A percentile compares a stretch with the other conserved stretches of the same genome.
Conservation (phyloP, 2,888 invertebrate species). For the Colletes collaris region DNA sequence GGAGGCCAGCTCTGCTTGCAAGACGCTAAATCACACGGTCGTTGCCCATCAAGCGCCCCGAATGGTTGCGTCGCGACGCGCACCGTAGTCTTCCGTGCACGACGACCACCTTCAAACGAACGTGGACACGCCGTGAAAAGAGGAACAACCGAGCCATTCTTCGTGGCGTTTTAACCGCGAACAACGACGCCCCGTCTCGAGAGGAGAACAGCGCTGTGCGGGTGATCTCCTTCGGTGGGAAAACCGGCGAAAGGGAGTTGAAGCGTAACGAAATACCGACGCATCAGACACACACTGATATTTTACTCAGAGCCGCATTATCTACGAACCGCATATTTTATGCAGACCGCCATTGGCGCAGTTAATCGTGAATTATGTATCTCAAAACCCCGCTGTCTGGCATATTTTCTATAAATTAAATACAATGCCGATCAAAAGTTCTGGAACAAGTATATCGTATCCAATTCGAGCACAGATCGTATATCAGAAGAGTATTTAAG, state of each 20-base stretch:
- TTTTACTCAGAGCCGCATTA: neutral
- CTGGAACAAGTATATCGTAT: too few relatives aligned
- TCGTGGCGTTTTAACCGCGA: neutral
- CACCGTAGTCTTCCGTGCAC: conserved; percentile 37
- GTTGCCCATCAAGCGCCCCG: conserved; percentile 12
- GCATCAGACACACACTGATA: conserved; percentile 35
- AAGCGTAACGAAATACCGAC: neutral
- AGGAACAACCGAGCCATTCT: conserved; percentile 11
- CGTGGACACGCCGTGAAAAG: conserved; percentile 33
- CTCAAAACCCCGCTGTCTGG: neutral
- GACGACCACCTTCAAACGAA: conserved; percentile 20
- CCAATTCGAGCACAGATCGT: too few relatives aligned
- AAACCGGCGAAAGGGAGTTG: neutral
- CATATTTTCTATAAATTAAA: neutral
- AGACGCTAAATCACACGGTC: conserved; percentile 38
- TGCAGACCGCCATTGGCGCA: neutral
- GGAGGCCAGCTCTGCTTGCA: neutral
- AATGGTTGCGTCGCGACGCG: conserved; percentile 17
- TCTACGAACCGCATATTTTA: neutral
- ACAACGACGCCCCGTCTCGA: neutral
- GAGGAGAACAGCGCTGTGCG: neutral
- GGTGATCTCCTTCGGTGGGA: conserved; percentile 8
- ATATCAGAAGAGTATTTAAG: too few relatives aligned
- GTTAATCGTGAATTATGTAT: neutral
- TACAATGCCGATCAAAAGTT: neutral